Evolutionary conservation across 2,113 vertebrate genomes (phyloP), one percentile per base, ranked within the genome.

Genomic region (Dendropsophus ebraccatus): DNA sequence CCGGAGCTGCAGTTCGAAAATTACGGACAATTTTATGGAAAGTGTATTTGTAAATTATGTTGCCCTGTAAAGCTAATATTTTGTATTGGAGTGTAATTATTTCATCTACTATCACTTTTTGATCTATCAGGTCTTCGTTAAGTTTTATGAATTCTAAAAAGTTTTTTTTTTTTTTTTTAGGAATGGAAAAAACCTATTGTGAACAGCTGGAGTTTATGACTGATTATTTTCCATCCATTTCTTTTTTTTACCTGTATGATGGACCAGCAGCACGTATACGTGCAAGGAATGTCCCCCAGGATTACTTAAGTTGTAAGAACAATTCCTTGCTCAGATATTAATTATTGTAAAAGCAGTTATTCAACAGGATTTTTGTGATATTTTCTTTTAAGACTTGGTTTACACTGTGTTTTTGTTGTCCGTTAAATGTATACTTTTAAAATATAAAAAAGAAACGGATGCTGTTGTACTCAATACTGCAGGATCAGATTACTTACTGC

Each of bases 111-210:
- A n/a, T n/a, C n/a, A n/a, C n/a, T n/a, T n/a, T n/a, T n/a, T n/a
- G n/a, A n/a, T n/a, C n/a, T n/a, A n/a, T n/a, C n/a, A n/a, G n/a
- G n/a, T n/a, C n/a, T n/a, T n/a, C n/a, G n/a, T n/a, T n/a, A n/a
- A n/a, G n/a, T 9, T 28, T 28, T 62, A 28, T 62, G n/a, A 28
- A 62, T 62, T 62, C 14, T 62, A 14, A 0, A 62, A 62, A 30
- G 41, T 41, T 5, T 65, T 2, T 85, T 45, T 82, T 0, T 58
- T 23, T 87, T 62, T 88, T 16, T 0, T 85, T 90, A 99, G 98
- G 98, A 70, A 99, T 99, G 98, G 97, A 99, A 23, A 92, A 91
- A 83, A 98, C 95, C 4, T 94, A 91, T 2, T 98, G 96, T 90
- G 81, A 89, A 0, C 92, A 92, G 56, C 83, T 94, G 28, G 93